Conservation (phyloP, 2,797 vertebrate genomes). For the Eidolon dupreanum region DNA sequence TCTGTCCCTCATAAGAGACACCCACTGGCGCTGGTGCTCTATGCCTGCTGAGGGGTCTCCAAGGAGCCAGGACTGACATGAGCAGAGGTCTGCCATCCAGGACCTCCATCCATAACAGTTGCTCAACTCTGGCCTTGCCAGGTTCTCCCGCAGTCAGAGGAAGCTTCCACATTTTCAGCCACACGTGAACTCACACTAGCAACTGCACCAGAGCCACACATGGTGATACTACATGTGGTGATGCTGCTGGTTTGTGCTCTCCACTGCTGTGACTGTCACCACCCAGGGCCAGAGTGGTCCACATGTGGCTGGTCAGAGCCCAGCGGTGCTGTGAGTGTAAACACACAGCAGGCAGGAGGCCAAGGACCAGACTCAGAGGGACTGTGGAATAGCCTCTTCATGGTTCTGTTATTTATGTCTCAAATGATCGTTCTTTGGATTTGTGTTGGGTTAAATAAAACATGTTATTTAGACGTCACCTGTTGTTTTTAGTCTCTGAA, state of each 20-base stretch:
- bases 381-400: accelerated
- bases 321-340: accelerated
- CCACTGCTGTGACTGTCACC: accelerated
- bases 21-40: neutral
- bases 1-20: neutral
- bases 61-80: accelerated
- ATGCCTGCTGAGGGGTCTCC: neutral
- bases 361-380: neutral
- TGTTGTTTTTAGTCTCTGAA: neutral
- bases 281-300: accelerated
- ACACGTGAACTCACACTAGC: accelerated
- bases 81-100: neutral
- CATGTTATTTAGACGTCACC: neutral
- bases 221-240: neutral
- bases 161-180: neutral
- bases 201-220: accelerated
- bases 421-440: neutral
- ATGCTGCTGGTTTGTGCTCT: accelerated
- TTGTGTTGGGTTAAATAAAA: neutral
- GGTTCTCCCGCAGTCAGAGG: neutral
- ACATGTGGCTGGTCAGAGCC: neutral
- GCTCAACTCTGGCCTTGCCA: accelerated
- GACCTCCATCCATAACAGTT: neutral
- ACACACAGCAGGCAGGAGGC: neutral
- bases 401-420: accelerated